Evolutionary conservation across 2,113 vertebrate species (phyloP).

Genomic region (Eulemur rufifrons): DNA sequence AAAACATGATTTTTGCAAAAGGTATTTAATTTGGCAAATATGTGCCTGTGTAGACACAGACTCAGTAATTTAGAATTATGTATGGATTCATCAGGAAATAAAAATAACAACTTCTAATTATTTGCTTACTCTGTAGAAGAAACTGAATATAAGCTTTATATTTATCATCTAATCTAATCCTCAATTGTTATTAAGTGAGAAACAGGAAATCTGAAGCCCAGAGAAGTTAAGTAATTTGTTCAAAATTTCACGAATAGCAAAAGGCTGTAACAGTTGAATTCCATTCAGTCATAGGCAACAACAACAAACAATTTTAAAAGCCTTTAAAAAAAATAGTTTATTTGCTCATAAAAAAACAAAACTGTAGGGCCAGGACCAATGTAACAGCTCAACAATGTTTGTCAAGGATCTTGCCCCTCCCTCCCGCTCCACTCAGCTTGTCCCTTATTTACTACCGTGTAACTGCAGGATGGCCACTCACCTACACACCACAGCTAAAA

Average conservation of each 20-base stretch:
- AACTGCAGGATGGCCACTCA: background rate
- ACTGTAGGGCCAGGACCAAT: background rate
- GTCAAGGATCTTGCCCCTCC: background rate
- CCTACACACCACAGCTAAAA: background rate
- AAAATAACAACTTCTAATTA: constrained; percentile 36
- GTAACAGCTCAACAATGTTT: no score
- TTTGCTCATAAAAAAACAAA: background rate
- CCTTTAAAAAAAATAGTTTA: background rate
- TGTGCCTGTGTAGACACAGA: background rate
- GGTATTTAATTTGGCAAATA: constrained; percentile 65
- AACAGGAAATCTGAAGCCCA: background rate
- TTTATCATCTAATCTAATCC: background rate
- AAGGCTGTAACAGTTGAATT: background rate
- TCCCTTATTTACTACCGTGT: no score
- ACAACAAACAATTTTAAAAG: background rate
- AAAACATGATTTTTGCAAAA: constrained; percentile 61
- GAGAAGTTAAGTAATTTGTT: background rate
- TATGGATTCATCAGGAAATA: constrained; percentile 37
- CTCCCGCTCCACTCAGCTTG: no score
- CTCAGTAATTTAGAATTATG: constrained; percentile 37
- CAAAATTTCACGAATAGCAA: background rate
- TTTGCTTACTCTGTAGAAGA: background rate
- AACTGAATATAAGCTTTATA: background rate
- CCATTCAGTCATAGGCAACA: background rate
- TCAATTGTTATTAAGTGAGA: constrained; percentile 8